Evolutionary conservation across 2,888 invertebrate species (phyloP), one percentile per base, ranked within the genome.

Genomic region (Lutraria lutraria): DNA sequence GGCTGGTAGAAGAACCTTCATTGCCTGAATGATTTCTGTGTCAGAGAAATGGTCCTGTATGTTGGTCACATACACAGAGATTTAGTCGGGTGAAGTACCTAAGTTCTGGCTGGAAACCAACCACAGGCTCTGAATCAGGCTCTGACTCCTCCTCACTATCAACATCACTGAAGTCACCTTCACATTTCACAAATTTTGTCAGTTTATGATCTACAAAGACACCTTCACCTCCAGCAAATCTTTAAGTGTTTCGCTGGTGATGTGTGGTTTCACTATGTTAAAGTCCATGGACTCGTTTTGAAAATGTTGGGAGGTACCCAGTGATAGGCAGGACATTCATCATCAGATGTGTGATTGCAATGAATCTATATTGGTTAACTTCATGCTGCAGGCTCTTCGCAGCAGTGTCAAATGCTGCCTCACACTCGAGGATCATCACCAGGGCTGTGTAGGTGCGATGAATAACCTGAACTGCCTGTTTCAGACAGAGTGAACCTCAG

Each of bases 401-500:
- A 15, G 63, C 72, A 16, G 25, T n/a, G 29, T 85, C 81, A 19
- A 53, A 63, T 2, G 34, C 56, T 8, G 79, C 90, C 29, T 60
- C 83, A 29, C 81, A 29, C 29, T 31, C 63, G 10, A 88, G 53
- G 10, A 53, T 54, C 54, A 63, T 76, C n/a, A 25, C 29, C 25
- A 90, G 68, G 15, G 90, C 86, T 21, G 90, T 88, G 63, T 88
- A 90, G 21, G 88, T 82, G 12, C 88, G 43, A 31, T 90, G 88
- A 1, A 88, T 63, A 52, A 68, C 83, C n/a, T 19, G 13, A 0
- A 90, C 90, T 21, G 90, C 88, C 25, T 21, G 43, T 21, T 85
- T 87, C 85, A 89, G 53, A 88, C 88, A 19, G 88, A 85, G 29
- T 89, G 89, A 19, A 89, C 63, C 19, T 89, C 86, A 21, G 86